These are phyloP conservation scores for Pelecanus crispus DNA, from an alignment of 2,113 vertebrate genomes.

Conservation along the genomic window DNA sequence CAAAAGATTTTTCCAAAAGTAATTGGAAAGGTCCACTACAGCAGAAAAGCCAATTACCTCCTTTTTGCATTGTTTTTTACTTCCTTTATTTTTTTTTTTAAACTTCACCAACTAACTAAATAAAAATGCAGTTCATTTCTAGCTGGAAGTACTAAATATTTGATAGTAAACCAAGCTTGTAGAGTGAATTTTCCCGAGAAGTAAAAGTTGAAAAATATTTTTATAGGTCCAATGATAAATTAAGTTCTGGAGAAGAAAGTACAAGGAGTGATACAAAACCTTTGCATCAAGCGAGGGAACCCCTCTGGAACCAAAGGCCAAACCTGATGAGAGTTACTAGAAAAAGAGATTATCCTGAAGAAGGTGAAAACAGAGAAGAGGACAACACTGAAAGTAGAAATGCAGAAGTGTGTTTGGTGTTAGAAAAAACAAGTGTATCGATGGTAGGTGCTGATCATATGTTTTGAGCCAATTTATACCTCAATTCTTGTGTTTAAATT, in stretches of 20 bases:
- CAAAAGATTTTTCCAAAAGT: not conserved
- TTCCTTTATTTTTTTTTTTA: not conserved
- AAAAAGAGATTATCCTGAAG: not conserved
- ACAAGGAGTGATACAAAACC: not conserved
- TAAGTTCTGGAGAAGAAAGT: not conserved
- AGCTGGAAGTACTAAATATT: not conserved
- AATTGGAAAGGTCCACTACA: not conserved
- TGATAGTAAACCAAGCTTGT: not conserved
- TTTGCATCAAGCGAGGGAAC: not conserved
- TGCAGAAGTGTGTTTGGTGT: not conserved
- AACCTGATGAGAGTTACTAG: not conserved
- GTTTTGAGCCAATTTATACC: not conserved
- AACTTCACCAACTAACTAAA: not conserved
- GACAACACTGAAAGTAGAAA: not conserved
- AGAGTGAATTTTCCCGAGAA: not conserved
- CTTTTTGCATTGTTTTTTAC: rapidly evolving
- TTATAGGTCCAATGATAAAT: not conserved
- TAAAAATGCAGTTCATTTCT: not conserved
- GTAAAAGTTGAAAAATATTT: not conserved
- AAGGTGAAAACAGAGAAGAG: not conserved
- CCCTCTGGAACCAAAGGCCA: not conserved
- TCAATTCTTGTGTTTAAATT: not conserved
- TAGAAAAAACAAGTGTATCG: not conserved
- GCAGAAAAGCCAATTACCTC: not conserved
- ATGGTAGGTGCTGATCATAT: not conserved